Base-by-base conservation (phyloP, 2,797 vertebrate species). In the Notolepis coatsorum region DNA sequence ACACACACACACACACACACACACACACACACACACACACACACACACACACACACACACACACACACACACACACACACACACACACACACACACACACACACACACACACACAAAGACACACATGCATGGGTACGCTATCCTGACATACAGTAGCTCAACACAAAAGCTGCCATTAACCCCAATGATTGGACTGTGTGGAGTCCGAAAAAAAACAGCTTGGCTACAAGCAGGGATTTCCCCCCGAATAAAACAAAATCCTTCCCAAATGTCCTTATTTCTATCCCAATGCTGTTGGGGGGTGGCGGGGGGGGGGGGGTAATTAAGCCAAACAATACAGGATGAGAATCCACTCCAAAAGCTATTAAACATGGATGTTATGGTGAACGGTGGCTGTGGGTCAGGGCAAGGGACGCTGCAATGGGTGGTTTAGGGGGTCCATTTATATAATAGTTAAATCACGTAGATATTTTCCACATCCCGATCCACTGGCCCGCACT, bases 141-240 rank as follows among this genome's bases (percentile, higher is more conserved):
- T 70, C 48, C 65, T 56, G 57, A 78, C 71, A 70, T n/a, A n/a
- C n/a, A n/a, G n/a, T 65, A 46, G 50, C 45, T 59, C 50, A 23
- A 39, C 50, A 67, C 45, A 62, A 75, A 86, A 85, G 68, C 77
- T 54, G 28, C 63, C 38, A 66, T 84, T 68, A 75, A 56, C 51
- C 41, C 58, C 23, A 72, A 75, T 30, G 60, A 70, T 42, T 51
- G 52, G 58, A 51, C 24, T 17, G 10, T 17, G 55, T 20, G 17
- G 10, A 13, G 15, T 7, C 5, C 15, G 4, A 42, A 30, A 12
- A 18, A 8, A 12, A 18, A 8, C 46, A 20, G 48, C 17, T 17
- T 43, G 39, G 53, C 70, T 61, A 31, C 64, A 68, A 31, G 24
- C 7, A 39, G 46, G 48, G 68, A 64, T 80, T 81, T 82, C 20